Base-by-base conservation (phyloP, 1,140 invertebrate genomes). In the Chrysomallon squamiferum region DNA sequence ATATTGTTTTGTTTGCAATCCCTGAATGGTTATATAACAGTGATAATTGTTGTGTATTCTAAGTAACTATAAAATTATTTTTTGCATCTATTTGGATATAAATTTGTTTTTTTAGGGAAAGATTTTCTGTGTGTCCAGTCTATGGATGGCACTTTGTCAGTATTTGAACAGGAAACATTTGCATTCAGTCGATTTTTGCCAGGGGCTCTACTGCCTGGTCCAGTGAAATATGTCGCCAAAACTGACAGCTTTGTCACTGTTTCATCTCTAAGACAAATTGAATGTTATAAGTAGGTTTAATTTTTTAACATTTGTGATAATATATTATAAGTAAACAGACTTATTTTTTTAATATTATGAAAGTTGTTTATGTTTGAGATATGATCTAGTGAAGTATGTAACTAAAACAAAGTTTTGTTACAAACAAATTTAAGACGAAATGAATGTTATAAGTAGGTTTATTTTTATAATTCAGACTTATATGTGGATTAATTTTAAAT, bases 81-180 rank as follows among this genome's bases (percentile, higher is more conserved):
- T n/a, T n/a, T n/a, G n/a, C n/a, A n/a, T n/a, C n/a, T n/a, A n/a
- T n/a, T n/a, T n/a, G n/a, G n/a, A n/a, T n/a, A n/a, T n/a, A n/a
- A n/a, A n/a, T n/a, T n/a, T n/a, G n/a, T n/a, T 65, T 58, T 77
- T 77, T 59, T 68, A 85, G 87, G 90, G 5, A 88, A 91, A 77
- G 93, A 95, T 85, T 93, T 95, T 74, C 88, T 95, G 38, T 95
- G 93, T 81, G 90, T 96, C 2, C 93, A 95, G 82, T 92, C 91
- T 25, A 82, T 96, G 57, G 94, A 96, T 84, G 93, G 94, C 1
- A 90, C 90, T 20, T 77, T 96, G 2, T 89, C 90, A 41, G 92
- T 96, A 75, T 96, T 92, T 85, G 95, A 97, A 80, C 93, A 96
- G 84, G 94, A 96, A 80, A 90, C 90, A 33, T 92, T 92, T 80